Evolutionary conservation across 1,140 invertebrate genomes (phyloP).

Genomic region (Drosophila melanica): DNA sequence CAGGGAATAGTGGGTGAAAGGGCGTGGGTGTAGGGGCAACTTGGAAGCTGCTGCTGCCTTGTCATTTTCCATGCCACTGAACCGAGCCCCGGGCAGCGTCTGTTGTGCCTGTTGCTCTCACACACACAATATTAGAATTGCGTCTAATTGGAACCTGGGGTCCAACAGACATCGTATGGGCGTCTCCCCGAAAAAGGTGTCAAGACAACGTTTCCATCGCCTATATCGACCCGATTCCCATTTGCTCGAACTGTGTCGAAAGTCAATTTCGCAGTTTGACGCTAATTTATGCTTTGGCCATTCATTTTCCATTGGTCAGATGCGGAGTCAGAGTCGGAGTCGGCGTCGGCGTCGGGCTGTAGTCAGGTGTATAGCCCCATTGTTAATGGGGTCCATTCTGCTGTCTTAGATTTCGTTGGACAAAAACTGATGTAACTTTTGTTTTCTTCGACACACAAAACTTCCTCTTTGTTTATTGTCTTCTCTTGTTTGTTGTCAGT

Average conservation of each 20-base stretch:
- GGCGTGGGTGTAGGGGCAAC: neutral
- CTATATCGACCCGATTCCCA: constrained; percentile 7
- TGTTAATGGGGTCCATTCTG: constrained; percentile 34
- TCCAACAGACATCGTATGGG: constrained; percentile 8
- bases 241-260: constrained; percentile 29
- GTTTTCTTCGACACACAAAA: constrained; percentile 74
- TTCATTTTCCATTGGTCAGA: constrained; percentile 20
- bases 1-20: neutral
- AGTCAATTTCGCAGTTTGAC: constrained; percentile 58
- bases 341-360: neutral
- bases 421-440: constrained; percentile 74
- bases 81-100: constrained; percentile 44
- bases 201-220: constrained; percentile 24
- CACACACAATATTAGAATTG: constrained; percentile 47
- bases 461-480: constrained; percentile 60
- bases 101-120: constrained; percentile 42
- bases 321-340: neutral
- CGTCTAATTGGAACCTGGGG: constrained; percentile 73
- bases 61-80: constrained; percentile 77
- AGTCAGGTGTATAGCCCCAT: constrained; percentile 27
- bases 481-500: constrained; percentile 14
- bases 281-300: constrained; percentile 70
- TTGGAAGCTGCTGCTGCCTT: constrained; percentile 15
- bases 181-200: constrained; percentile 21
- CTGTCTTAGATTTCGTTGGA: constrained; percentile 26